Percentiles rank a stretch among this genome's conserved stretches.
Conservation (phyloP, 2,888 invertebrate species). For the Azorinus chamasolen region DNA sequence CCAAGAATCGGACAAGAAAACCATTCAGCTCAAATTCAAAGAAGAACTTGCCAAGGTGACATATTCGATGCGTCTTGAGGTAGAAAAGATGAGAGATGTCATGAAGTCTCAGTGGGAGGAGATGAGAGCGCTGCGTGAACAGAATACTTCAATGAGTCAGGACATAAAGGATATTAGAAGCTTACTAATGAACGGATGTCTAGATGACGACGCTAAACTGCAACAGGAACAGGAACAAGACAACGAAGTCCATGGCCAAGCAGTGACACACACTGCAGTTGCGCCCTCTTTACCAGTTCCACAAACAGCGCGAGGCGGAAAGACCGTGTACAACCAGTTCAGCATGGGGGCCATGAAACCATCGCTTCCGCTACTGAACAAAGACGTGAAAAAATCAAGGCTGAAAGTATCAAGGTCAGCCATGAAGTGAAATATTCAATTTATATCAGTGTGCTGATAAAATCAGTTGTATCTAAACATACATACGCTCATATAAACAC, state of each 20-base stretch:
- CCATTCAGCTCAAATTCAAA: constrained; percentile 72
- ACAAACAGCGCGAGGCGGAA: constrained; percentile 49
- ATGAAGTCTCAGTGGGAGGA: constrained; percentile 78
- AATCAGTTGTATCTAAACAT: too few species aligned
- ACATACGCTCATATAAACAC: too few species aligned
- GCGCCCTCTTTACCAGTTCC: constrained; percentile 17
- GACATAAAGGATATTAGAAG: constrained; percentile 76
- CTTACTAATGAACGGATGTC: constrained; percentile 62
- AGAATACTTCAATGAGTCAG: constrained; percentile 71
- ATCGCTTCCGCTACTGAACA: constrained; percentile 64
- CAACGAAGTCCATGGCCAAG: constrained; percentile 25
- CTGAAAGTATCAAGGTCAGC: background rate
- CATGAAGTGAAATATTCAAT: too few species aligned
- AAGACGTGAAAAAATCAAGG: constrained; percentile 47
- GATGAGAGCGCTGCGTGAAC: constrained; percentile 74
- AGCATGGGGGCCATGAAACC: constrained; percentile 59
- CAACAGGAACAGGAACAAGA: constrained; percentile 30
- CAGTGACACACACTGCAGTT: constrained; percentile 7
- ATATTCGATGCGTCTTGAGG: constrained; percentile 70
- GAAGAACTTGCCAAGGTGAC: constrained; percentile 74
- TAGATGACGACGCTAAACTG: constrained; percentile 53
- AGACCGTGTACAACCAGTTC: constrained; percentile 38
- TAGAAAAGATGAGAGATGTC: constrained; percentile 76
- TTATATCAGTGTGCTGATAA: too few species aligned
- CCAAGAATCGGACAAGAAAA: constrained; percentile 71